Base-by-base conservation (phyloP, 1,140 invertebrate species). In the Scaptomyza montana region DNA sequence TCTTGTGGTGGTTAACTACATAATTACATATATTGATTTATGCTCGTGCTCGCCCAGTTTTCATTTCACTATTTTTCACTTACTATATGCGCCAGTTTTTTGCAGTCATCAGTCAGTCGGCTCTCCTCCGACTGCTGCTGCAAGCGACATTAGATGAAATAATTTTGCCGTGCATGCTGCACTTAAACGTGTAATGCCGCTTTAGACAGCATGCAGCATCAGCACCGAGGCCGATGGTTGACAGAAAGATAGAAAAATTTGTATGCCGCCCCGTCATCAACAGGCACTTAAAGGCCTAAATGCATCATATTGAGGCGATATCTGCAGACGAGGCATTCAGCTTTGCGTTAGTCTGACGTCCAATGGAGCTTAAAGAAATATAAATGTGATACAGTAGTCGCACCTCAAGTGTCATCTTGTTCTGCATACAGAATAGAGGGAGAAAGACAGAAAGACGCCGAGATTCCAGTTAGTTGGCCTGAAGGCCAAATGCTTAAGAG, bases 21-120 rank as follows among this genome's bases (percentile, higher is more conserved):
- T 66, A 50, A 60, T 45, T 68, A 21, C 89, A 87, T 87, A 21
- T 87, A 87, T 87, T 87, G 82, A 87, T 87, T 87, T 89, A 79
- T 82, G 84, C 55, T 82, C 69, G 78, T 68, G 49, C 39, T 33
- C 30, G 39, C 39, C 72, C 54, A 65, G 72, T 79, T 82, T 81
- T 79, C 72, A 89, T 87, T 87, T 67, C 68, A 76, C 60, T 82
- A 69, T 67, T 89, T 78, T 67, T 68, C 54, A 56, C 61, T 73
- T 75, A 16, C 0, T 16, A 68, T 74, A 61, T 78, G 72, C 28
- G 46, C 43, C 60, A 77, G 74, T 74, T 81, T 74, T 70, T 60
- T 77, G 64, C 77, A 74, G 68, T 67, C 73, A 74, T 80, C 78
- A n/a, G 39, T 43, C 12, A 43, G n/a, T n/a, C 10, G 5, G 12